Conservation (phyloP, 2,888 invertebrate species). For the Spisula solida region DNA sequence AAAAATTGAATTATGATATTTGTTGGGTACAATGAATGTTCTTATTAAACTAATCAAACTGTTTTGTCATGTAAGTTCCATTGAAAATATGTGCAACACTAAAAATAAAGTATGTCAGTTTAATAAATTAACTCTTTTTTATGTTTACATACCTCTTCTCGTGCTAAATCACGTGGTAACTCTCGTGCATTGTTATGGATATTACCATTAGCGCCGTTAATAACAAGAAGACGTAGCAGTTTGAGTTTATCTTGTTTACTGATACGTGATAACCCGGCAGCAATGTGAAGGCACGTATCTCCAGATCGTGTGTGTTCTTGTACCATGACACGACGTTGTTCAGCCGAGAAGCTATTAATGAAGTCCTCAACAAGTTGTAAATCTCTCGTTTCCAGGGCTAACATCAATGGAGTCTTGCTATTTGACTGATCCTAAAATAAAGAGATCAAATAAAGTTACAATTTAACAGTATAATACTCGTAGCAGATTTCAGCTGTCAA, state of each 20-base stretch:
- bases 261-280: conserved; percentile 71
- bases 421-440: conserved; percentile 71
- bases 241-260: conserved; percentile 63
- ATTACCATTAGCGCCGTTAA: conserved; percentile 73
- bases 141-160: conserved; percentile 66
- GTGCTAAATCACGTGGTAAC: conserved; percentile 72
- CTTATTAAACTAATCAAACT: too few species aligned
- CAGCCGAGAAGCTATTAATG: conserved; percentile 64
- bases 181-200: conserved; percentile 75
- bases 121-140: too few species aligned
- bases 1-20: too few species aligned
- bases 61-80: too few species aligned
- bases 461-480: too few species aligned
- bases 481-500: too few species aligned
- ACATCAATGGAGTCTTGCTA: conserved; percentile 74
- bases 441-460: too few species aligned
- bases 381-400: conserved; percentile 74
- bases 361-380: conserved; percentile 66
- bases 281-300: conserved; percentile 76
- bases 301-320: conserved; percentile 73
- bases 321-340: conserved; percentile 62
- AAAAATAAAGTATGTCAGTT: too few species aligned
- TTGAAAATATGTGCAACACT: too few species aligned
- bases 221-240: conserved; percentile 70
- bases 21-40: too few species aligned